A percentile compares a stretch with the other conserved stretches of the same genome.
phyloP scores from a whole-genome alignment of 2,888 invertebrate species.

The Malthinus flaveolus region DNA sequence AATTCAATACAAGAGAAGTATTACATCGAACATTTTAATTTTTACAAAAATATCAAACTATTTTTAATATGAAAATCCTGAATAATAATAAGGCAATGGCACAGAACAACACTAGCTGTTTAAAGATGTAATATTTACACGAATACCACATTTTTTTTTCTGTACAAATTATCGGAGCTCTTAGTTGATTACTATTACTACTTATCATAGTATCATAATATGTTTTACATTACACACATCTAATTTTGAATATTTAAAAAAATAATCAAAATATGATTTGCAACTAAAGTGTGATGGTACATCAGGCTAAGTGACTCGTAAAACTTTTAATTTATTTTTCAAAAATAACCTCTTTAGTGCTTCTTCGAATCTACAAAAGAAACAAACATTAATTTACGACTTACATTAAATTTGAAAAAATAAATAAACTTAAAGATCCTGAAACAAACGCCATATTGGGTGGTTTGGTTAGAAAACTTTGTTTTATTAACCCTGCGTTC shows the following conservation, averaged over 20 bases:
- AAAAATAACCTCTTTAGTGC: too few species aligned
- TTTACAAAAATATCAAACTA: slow-evolving; percentile 48
- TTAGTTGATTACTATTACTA: slow-evolving; percentile 14
- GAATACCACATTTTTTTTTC: slow-evolving; percentile 10
- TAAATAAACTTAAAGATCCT: too few species aligned
- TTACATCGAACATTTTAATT: slow-evolving; percentile 13
- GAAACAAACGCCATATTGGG: too few species aligned
- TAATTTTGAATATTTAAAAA: not conserved
- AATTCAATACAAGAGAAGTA: not conserved
- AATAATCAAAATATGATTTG: not conserved
- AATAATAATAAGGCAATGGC: slow-evolving; percentile 41
- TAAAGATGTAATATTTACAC: slow-evolving; percentile 18
- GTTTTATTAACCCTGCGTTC: too few species aligned
- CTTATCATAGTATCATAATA: not conserved
- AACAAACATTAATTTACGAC: too few species aligned
- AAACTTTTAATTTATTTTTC: too few species aligned
- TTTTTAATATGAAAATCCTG: slow-evolving; percentile 36
- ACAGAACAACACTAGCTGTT: slow-evolving; percentile 25
- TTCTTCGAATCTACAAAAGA: too few species aligned
- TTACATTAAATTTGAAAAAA: too few species aligned
- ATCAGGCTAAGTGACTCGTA: too few species aligned
- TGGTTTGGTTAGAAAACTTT: too few species aligned
- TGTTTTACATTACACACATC: not conserved
- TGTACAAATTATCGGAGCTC: slow-evolving; percentile 25
- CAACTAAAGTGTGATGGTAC: too few species aligned